These are phyloP conservation scores for Forbesichthys agassizii DNA, from an alignment of 2,113 vertebrate genomes.

Conservation along the genomic window DNA sequence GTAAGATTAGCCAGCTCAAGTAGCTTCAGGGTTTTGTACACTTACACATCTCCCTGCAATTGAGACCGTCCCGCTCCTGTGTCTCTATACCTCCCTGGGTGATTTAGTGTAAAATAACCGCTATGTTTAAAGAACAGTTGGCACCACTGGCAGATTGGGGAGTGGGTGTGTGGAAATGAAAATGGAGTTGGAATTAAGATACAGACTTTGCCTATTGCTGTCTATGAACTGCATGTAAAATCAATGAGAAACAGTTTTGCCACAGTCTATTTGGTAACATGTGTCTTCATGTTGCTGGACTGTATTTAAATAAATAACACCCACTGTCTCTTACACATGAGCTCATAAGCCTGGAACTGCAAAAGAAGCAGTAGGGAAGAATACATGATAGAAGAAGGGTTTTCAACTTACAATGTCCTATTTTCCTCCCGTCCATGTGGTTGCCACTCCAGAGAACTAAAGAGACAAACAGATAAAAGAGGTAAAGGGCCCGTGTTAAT, in stretches of 20 bases:
- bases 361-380: conserved; percentile 50
- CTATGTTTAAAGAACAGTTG: not conserved
- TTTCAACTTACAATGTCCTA: conserved; percentile 80
- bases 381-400: conserved; percentile 60
- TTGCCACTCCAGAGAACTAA: conserved; percentile 81
- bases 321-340: conserved; percentile 20
- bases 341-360: conserved; percentile 36
- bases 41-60: conserved; percentile 19
- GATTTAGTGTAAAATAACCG: conserved; percentile 34
- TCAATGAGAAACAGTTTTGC: no score
- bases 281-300: no score
- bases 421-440: conserved; percentile 81
- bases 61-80: conserved; percentile 18
- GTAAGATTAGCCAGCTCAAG: conserved; percentile 23
- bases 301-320: conserved; percentile 36
- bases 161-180: not conserved
- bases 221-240: conserved; percentile 23
- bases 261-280: no score
- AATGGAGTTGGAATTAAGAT: not conserved
- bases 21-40: conserved; percentile 27
- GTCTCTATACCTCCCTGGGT: conserved; percentile 15
- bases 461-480: conserved; percentile 79
- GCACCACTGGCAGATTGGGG: conserved; percentile 1
- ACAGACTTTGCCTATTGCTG: conserved; percentile 8
- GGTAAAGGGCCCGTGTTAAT: conserved; percentile 74